Evolutionary conservation across 2,797 vertebrate genomes (phyloP).

Genomic region (Antennarius maculatus): DNA sequence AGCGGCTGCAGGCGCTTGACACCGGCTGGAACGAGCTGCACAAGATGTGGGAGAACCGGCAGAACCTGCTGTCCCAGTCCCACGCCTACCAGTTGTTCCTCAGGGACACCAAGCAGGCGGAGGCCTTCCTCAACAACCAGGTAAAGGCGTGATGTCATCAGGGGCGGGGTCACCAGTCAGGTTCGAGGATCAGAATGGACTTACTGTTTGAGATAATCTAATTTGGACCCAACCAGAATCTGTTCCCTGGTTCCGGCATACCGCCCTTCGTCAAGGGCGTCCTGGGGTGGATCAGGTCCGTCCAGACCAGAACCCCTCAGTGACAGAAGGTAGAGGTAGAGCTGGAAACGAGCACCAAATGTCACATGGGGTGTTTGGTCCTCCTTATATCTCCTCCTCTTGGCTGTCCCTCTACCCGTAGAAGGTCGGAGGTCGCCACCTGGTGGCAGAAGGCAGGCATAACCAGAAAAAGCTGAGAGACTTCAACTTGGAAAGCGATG

Average conservation of each 20-base stretch:
- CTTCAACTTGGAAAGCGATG: no score
- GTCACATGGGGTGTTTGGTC: neutral
- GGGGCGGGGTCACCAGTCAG: no score
- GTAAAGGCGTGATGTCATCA: conserved; percentile 53
- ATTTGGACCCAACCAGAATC: no score
- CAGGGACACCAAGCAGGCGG: conserved; percentile 90
- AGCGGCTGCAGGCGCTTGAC: conserved; percentile 94
- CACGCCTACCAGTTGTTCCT: conserved; percentile 97
- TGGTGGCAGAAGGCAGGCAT: conserved; percentile 12
- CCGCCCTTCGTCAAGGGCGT: no score
- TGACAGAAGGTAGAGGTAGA: neutral
- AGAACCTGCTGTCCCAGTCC: conserved; percentile 95
- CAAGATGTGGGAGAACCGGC: conserved; percentile 99
- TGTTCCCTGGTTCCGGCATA: no score
- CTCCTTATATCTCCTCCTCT: neutral
- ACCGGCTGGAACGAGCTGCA: conserved; percentile 98
- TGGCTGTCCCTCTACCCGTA: neutral
- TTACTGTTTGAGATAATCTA: no score
- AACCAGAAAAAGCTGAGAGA: conserved; percentile 1
- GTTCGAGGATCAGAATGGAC: no score
- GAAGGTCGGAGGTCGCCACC: conserved; percentile 21
- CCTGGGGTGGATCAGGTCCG: no score
- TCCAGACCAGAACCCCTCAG: no score
- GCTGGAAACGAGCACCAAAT: neutral
- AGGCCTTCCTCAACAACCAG: conserved; percentile 88